Conservation (phyloP, 2,888 invertebrate species). For the Seladonia tumulorum region DNA sequence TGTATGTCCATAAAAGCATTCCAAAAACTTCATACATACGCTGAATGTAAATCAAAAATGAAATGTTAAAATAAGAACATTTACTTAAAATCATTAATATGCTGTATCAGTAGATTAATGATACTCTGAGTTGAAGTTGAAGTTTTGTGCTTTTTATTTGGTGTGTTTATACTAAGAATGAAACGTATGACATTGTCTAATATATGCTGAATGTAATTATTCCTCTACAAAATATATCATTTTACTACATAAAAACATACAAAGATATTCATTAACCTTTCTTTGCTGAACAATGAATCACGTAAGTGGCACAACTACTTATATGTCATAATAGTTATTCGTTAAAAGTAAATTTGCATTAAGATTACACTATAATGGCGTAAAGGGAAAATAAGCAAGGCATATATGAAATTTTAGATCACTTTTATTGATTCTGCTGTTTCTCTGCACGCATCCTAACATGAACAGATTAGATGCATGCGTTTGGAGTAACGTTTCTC, state of each 20-base stretch:
- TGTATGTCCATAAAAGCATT: conserved; percentile 42
- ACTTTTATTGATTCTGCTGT: conserved; percentile 80
- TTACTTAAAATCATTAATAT: conserved; percentile 34
- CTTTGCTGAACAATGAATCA: neutral
- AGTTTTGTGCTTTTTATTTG: conserved; percentile 24
- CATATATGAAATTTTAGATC: conserved; percentile 74
- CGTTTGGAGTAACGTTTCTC: conserved; percentile 77
- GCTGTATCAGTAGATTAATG: conserved; percentile 47
- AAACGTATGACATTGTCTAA: conserved; percentile 33
- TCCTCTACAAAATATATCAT: conserved; percentile 33
- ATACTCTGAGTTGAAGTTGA: neutral
- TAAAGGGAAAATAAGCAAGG: neutral
- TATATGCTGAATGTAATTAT: conserved; percentile 28
- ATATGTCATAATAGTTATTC: neutral
- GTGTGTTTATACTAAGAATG: conserved; percentile 48
- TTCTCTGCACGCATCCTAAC: conserved; percentile 82
- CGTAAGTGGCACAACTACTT: neutral
- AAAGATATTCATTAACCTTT: neutral
- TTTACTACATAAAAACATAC: conserved; percentile 25
- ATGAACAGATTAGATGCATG: conserved; percentile 83
- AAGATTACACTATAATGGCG: neutral
- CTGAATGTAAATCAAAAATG: conserved; percentile 17
- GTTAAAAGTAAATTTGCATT: neutral
- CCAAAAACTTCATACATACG: conserved; percentile 12
- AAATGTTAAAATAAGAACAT: neutral